Percentiles rank a stretch among this genome's conserved stretches.
Conservation (phyloP, 2,797 vertebrate genomes). For the Poeciliopsis presidionis region DNA sequence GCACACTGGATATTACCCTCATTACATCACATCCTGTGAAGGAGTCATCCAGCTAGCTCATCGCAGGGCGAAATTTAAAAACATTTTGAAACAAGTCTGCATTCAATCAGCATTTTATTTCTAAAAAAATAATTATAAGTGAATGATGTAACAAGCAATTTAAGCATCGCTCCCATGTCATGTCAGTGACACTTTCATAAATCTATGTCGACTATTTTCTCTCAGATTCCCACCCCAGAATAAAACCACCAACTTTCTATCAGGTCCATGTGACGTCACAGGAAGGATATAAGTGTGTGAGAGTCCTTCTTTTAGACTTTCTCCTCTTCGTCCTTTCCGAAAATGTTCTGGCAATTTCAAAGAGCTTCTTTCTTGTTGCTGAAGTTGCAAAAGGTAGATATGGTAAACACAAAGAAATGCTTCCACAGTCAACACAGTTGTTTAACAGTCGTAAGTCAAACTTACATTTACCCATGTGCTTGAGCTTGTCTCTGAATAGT, state of each 20-base stretch:
- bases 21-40: not conserved
- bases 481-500: constrained; percentile 97
- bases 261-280: not conserved
- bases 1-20: not conserved
- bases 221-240: not conserved
- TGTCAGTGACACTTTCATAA: not conserved
- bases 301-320: constrained; percentile 90
- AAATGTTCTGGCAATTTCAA: constrained; percentile 95
- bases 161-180: not conserved
- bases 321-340: constrained; percentile 96
- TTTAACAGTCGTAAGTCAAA: constrained; percentile 15
- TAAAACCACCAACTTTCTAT: not conserved
- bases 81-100: not conserved
- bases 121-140: not conserved
- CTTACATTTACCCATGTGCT: constrained; percentile 99
- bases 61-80: not conserved
- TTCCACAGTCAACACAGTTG: not conserved
- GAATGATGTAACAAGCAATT: not conserved
- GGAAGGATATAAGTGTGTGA: constrained; percentile 93
- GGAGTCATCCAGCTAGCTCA: not conserved
- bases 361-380: constrained; percentile 97
- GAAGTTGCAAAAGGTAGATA: constrained; percentile 37
- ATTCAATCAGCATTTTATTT: not conserved
- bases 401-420: not conserved
- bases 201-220: not conserved